Evolutionary conservation across 2,113 vertebrate genomes (phyloP), one percentile per base, ranked within the genome.

Genomic region (Anser brachyrhynchus): DNA sequence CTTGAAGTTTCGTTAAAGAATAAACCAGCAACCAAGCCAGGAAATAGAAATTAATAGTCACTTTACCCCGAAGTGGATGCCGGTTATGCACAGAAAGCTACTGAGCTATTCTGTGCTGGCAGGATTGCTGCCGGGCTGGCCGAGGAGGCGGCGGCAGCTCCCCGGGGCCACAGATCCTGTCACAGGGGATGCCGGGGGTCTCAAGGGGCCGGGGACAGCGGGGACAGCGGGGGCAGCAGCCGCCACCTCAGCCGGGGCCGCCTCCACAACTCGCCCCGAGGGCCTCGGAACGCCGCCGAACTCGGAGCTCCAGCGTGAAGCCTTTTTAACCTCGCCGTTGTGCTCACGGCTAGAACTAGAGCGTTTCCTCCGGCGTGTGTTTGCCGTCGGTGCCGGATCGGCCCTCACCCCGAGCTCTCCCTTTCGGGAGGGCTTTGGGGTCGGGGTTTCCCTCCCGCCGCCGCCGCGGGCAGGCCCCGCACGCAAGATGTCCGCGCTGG

Each of bases 341-440:
- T 5, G 2, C 3, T 26, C 64, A 35, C 6, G 64, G 3, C 35
- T 5, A 21, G 9, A 49, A 51, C 4, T 1, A 29, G 51, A 25
- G 52, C 72, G 8, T 21, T 37, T 37, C 35, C 44, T 61, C 64
- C 62, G 8, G 5, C 26, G 62, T 20, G 39, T 19, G 23, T 28
- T 12, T 6, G 29, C 14, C 13, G 17, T 10, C 46, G 5, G n/a
- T 1, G 70, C 69, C 23, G 57, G 33, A 11, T 9, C 64, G 69
- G 12, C 46, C 46, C 46, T 1, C 69, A 5, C 13, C 37, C 35
- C 3, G 17, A 1, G 57, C 57, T 10, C 84, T 14, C 41, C 75
- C 49, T 4, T 4, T 3, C 51, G 0, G 5, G 8, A 6, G 23
- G 23, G 20, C 3, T 26, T 11, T 2, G 72, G 16, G 46, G 46